Percentiles rank a stretch among this genome's conserved stretches.
Evolutionary conservation across 2,888 invertebrate genomes (phyloP).

Genomic region (Nemurella pictetii): DNA sequence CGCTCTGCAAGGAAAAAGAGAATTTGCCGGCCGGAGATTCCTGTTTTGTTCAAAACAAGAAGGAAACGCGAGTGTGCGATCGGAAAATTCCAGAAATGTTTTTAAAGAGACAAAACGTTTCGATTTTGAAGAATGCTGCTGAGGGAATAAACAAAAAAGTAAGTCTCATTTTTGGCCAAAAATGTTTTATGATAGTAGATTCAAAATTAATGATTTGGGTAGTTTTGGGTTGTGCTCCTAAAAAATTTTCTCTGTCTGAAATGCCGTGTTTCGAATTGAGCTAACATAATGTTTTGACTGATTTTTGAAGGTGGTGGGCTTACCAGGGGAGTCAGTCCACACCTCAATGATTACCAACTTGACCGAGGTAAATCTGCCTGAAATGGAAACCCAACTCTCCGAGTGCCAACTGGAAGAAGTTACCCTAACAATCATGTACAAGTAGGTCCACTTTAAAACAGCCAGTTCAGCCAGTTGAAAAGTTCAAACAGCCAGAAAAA

Average conservation of each 20-base stretch:
- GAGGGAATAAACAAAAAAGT: background rate
- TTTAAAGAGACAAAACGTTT: background rate
- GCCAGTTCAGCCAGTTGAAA: slow-evolving; percentile 53
- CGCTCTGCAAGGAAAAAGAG: too few species aligned
- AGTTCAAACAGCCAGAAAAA: slow-evolving; percentile 51
- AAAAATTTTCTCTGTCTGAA: too few species aligned
- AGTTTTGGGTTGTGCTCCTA: too few species aligned
- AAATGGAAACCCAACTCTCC: background rate
- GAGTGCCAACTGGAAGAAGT: slow-evolving; percentile 36
- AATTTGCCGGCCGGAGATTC: too few species aligned
- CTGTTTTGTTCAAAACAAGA: too few species aligned
- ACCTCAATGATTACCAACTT: background rate
- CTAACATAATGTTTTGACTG: too few species aligned
- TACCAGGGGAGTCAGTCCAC: background rate
- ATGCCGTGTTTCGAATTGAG: too few species aligned
- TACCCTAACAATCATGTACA: slow-evolving; percentile 41
- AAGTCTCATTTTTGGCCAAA: background rate
- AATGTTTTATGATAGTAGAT: too few species aligned
- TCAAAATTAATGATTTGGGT: too few species aligned
- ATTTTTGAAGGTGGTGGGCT: background rate
- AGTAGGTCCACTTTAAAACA: slow-evolving; percentile 49
- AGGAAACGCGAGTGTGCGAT: too few species aligned
- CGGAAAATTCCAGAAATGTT: slow-evolving; percentile 7
- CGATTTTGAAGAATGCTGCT: background rate
- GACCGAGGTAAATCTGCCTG: background rate